A percentile compares a stretch with the other conserved stretches of the same genome.
Evolutionary conservation across 2,797 vertebrate genomes (phyloP).

Genomic region (Cuculus canorus): DNA sequence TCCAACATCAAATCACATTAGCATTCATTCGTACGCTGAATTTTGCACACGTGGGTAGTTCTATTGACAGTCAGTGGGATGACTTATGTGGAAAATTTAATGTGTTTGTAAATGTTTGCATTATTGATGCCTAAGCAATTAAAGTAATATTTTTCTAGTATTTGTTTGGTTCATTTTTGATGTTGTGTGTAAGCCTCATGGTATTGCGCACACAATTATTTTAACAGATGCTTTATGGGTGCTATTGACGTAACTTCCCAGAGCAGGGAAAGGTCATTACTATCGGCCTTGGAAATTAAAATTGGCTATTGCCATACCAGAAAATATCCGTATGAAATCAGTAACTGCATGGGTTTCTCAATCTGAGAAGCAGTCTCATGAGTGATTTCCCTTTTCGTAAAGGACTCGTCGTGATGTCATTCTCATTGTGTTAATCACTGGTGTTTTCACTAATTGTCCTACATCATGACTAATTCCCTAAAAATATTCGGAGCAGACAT

Average conservation of each 20-base stretch:
- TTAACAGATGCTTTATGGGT: background rate
- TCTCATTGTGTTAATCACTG: background rate
- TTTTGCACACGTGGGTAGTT: background rate
- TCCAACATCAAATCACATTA: background rate
- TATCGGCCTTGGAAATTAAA: background rate
- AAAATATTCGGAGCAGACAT: background rate
- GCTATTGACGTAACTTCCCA: background rate
- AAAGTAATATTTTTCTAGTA: background rate
- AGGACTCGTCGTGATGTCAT: background rate
- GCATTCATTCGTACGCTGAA: background rate
- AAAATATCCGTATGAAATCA: background rate
- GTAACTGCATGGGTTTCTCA: fast-evolving
- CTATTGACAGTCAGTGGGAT: slow-evolving; percentile 15
- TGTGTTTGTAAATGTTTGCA: background rate
- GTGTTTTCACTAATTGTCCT: background rate
- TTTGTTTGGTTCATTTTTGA: background rate
- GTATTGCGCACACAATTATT: background rate
- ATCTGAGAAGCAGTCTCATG: background rate
- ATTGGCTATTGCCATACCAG: background rate
- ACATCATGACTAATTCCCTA: background rate
- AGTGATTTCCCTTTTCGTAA: background rate
- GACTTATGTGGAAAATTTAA: slow-evolving; percentile 28
- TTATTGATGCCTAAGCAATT: slow-evolving; percentile 41
- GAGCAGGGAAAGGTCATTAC: background rate
- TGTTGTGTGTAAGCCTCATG: background rate